Percentiles rank a stretch among this genome's conserved stretches.
These are phyloP conservation scores for Rhagologus leucostigma DNA, from an alignment of 2,113 vertebrate species.

Conservation along the genomic window DNA sequence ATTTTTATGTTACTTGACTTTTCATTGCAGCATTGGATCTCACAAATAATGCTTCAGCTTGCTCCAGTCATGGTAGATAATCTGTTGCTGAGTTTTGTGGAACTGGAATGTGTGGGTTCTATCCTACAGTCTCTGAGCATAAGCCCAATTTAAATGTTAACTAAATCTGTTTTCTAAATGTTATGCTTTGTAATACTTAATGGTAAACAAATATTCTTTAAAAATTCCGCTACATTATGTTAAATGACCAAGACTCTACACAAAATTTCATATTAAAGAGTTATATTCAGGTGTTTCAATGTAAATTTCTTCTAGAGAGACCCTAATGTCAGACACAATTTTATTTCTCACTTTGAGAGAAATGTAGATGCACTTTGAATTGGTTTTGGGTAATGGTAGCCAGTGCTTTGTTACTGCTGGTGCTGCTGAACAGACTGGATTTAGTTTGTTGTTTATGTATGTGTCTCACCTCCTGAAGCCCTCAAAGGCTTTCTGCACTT, in stretches of 20 bases:
- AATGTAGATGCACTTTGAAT: background rate
- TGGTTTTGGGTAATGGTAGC: background rate
- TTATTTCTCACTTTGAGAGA: background rate
- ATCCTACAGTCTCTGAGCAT: background rate
- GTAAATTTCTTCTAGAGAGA: background rate
- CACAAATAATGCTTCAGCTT: background rate
- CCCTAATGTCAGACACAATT: background rate
- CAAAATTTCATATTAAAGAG: background rate
- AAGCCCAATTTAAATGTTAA: background rate
- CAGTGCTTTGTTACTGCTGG: background rate
- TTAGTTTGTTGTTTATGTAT: background rate
- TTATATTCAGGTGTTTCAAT: background rate
- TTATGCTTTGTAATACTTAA: background rate
- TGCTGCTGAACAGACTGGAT: background rate
- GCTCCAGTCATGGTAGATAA: background rate
- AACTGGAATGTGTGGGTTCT: background rate
- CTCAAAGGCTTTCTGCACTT: background rate
- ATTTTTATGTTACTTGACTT: background rate
- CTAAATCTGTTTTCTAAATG: background rate
- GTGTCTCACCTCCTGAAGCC: background rate
- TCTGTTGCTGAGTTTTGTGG: background rate
- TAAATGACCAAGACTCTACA: background rate
- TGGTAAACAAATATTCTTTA: background rate
- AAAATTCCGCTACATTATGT: background rate
- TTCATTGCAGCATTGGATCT: background rate